Base-by-base conservation (phyloP, 2,888 invertebrate species). In the Rhagium mordax region DNA sequence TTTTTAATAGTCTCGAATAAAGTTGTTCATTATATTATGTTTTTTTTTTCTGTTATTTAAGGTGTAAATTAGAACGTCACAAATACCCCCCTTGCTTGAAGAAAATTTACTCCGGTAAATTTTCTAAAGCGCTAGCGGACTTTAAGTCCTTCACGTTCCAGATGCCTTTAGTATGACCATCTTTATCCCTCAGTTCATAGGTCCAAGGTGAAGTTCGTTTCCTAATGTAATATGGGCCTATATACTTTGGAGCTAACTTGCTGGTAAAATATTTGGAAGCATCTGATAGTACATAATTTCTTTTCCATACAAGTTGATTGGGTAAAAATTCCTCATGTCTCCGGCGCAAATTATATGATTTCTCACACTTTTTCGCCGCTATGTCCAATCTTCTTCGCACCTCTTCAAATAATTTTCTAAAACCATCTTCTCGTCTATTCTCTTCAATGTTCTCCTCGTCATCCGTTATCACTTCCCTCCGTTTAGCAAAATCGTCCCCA, bases 241-340 rank as follows among this genome's bases (percentile, higher is more conserved):
- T 15, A 20, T 13, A 49, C 18, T 18, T 64, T 51, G 60, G 60
- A 27, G 33, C 41, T 29, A 60, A 18, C 33, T 60, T 60, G 27
- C 16, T 41, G 3, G 33, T 60, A 6, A 16, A 29, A 29, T 16
- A 60, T 7, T 60, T 60, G 16, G 60, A 4, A 13, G 60, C 60
- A 2, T 60, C 16, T n/a, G 60, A 60, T 4, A 60, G 41, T 4
- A 27, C 18, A 24, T 27, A 60, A 29, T 60, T 60, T 1, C n/a
- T 27, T n/a, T 16, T 29, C 60, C 60, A 60, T 7, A 60, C 60
- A 8, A 7, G 6, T 10, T 60, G 60, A 5, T 15, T 15, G 13
- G n/a, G 13, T 13, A 6, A 3, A 29, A 33, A 60, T 29, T 27
- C 41, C 15, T 60, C 60, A 1, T 3, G 8, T 16, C 60, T 27